A percentile compares a stretch with the other conserved stretches of the same genome.
phyloP scores from a whole-genome alignment of 2,797 vertebrate genomes.

The Botia almorhae region DNA sequence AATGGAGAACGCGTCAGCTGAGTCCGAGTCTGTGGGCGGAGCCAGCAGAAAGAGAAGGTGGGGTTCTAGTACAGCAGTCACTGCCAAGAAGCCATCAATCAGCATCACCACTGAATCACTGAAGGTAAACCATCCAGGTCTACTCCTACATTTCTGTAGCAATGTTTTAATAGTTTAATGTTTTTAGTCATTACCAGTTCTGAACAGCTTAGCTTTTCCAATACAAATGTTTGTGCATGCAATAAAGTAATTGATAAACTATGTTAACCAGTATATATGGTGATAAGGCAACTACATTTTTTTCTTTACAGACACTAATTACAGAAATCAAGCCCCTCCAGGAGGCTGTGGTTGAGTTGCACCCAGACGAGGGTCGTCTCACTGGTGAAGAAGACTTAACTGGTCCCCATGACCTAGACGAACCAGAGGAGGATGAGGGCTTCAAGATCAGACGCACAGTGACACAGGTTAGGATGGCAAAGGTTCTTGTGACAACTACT shows the following conservation, averaged over 20 bases:
- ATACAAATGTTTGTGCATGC: too few species aligned
- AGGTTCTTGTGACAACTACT: neutral
- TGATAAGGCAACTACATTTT: neutral
- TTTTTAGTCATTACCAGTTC: too few species aligned
- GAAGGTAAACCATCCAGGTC: constrained; percentile 77
- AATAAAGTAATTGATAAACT: too few species aligned
- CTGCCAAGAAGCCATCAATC: constrained; percentile 91
- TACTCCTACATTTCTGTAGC: neutral
- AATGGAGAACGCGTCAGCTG: constrained; percentile 70
- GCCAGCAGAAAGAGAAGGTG: constrained; percentile 88
- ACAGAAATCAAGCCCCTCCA: constrained; percentile 90
- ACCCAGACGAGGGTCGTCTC: constrained; percentile 86
- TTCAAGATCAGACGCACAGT: constrained; percentile 92
- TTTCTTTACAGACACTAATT: constrained; percentile 83
- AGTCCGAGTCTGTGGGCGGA: constrained; percentile 77
- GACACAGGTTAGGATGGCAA: constrained; percentile 80
- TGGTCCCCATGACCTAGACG: constrained; percentile 69
- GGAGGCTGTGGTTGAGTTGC: constrained; percentile 89
- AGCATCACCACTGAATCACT: constrained; percentile 92
- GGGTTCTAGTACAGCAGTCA: constrained; percentile 90
- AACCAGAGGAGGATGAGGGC: constrained; percentile 82
- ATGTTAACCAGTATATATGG: constrained; percentile 25
- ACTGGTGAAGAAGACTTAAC: constrained; percentile 86
- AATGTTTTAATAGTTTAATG: neutral
- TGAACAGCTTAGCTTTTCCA: too few species aligned